phyloP scores from a whole-genome alignment of 2,888 invertebrate genomes.

The Scaptomyza polygonia region DNA sequence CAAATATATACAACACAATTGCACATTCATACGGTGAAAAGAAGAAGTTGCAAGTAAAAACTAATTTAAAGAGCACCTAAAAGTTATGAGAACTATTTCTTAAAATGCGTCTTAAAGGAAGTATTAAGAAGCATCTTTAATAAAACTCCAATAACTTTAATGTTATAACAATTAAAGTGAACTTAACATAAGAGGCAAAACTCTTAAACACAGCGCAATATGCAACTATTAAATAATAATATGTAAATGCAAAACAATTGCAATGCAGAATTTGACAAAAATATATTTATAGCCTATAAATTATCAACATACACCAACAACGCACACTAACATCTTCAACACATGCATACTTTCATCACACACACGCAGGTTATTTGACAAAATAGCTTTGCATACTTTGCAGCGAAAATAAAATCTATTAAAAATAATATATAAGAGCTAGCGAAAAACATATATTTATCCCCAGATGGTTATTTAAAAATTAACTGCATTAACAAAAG shows the following conservation, averaged over 20 bases:
- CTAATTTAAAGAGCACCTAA: slow-evolving; percentile 14
- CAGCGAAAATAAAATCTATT: slow-evolving; percentile 35
- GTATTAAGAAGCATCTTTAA: slow-evolving; percentile 47
- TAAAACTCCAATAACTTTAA: slow-evolving; percentile 12
- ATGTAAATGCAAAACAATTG: slow-evolving; percentile 17
- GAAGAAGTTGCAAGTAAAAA: slow-evolving; percentile 16
- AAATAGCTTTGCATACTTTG: slow-evolving; percentile 65
- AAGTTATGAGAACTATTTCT: slow-evolving; percentile 19
- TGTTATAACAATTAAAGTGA: slow-evolving; percentile 31
- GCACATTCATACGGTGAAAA: slow-evolving; percentile 10
- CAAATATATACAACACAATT: slow-evolving; percentile 15
- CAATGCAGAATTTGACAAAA: slow-evolving; percentile 19
- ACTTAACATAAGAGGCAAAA: slow-evolving; percentile 24
- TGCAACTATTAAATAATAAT: slow-evolving; percentile 6
- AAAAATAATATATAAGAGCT: slow-evolving; percentile 1
- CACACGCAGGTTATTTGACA: slow-evolving; percentile 1
- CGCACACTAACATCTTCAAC: slow-evolving; percentile 18
- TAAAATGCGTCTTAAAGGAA: slow-evolving; percentile 71
- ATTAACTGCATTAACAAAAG: slow-evolving; percentile 33
- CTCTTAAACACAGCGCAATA: slow-evolving; percentile 12
- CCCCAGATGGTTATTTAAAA: slow-evolving; percentile 22
- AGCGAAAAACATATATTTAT: too few relatives aligned
- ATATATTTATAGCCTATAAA: slow-evolving; percentile 69
- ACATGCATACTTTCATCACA: slow-evolving; percentile 13
- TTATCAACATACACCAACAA: slow-evolving; percentile 47